Conservation (phyloP, 2,888 invertebrate species). For the Erebia ligea region DNA sequence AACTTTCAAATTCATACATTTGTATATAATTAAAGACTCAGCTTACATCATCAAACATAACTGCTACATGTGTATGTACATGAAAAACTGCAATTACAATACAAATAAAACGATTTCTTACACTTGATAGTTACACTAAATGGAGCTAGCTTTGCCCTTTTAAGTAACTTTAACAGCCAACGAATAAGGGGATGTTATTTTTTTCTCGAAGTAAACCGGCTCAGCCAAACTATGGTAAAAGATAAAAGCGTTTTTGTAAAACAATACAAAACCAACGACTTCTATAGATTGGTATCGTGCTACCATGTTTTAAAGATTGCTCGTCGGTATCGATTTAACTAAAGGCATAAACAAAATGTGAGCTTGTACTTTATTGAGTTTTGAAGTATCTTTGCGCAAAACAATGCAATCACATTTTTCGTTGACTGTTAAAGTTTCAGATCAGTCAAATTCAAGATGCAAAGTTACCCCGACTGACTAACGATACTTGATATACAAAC, state of each 20-base stretch:
- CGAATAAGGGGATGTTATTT: too few relatives aligned
- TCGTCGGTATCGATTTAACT: too few relatives aligned
- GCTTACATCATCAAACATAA: not conserved
- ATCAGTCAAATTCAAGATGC: not conserved
- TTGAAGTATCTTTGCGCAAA: too few relatives aligned
- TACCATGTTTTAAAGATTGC: too few relatives aligned
- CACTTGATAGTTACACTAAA: not conserved
- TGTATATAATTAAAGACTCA: not conserved
- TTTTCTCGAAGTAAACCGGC: too few relatives aligned
- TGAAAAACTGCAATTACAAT: not conserved
- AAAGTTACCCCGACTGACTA: slow-evolving; percentile 1
- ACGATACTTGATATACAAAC: not conserved
- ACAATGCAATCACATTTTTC: not conserved
- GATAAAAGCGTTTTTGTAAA: not conserved
- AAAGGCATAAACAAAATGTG: too few relatives aligned
- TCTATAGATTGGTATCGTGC: too few relatives aligned
- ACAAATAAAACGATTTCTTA: not conserved
- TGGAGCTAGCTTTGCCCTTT: not conserved
- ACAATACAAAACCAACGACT: not conserved
- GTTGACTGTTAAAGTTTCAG: not conserved
- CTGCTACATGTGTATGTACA: not conserved
- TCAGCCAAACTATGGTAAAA: too few relatives aligned
- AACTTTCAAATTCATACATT: not conserved
- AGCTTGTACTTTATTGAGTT: too few relatives aligned
- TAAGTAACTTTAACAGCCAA: not conserved